Conservation (phyloP, 2,797 vertebrate species). For the Vespertilio murinus region DNA sequence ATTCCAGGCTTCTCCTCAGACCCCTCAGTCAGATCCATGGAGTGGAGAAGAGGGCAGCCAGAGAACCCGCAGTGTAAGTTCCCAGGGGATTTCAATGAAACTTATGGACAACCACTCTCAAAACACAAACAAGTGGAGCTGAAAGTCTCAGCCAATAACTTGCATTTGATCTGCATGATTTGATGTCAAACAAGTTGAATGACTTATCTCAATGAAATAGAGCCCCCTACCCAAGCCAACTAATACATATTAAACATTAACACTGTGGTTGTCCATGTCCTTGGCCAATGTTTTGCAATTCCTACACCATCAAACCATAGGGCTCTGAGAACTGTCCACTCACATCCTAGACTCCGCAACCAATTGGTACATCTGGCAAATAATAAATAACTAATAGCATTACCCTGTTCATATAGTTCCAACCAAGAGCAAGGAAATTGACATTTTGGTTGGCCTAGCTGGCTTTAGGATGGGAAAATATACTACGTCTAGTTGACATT, state of each 20-base stretch:
- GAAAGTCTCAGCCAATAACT: not conserved
- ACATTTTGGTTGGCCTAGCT: conserved; percentile 10
- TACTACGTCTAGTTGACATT: not conserved
- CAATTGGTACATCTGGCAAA: not conserved
- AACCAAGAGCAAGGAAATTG: not conserved
- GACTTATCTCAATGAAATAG: not conserved
- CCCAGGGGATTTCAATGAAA: not conserved
- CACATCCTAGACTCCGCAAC: not conserved
- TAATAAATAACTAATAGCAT: not conserved
- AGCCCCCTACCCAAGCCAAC: not conserved
- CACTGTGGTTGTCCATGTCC: not conserved
- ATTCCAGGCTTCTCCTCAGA: not conserved
- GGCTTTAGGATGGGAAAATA: not conserved
- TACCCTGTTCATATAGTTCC: not conserved
- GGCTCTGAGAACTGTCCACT: not conserved
- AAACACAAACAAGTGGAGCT: not conserved
- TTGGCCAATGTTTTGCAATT: not conserved
- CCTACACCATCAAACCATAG: not conserved
- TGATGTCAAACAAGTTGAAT: not conserved
- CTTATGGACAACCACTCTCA: not conserved
- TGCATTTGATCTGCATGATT: not conserved
- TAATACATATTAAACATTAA: not conserved
- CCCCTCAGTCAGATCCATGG: not conserved
- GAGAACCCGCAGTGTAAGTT: not conserved
- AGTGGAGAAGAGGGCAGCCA: not conserved